Conservation (phyloP, 2,113 vertebrate genomes). For the Abramis brama region DNA sequence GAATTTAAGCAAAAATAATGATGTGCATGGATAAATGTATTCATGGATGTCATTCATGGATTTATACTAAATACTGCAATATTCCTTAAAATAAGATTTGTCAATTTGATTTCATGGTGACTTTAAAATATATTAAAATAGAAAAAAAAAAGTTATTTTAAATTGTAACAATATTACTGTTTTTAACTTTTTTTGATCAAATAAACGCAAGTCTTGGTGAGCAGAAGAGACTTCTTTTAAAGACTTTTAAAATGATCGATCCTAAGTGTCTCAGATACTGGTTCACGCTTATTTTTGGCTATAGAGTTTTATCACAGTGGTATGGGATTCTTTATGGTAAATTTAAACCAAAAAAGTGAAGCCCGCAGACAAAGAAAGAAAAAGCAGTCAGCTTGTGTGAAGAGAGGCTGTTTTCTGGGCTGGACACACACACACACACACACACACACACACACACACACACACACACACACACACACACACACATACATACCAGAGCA, state of each 20-base stretch:
- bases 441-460: neutral
- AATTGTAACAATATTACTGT: neutral
- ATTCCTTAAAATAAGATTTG: no score
- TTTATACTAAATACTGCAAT: no score
- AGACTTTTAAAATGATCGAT: neutral
- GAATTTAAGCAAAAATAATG: no score
- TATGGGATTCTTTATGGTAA: constrained; percentile 3
- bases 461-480: constrained; percentile 29
- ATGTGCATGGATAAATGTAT: no score
- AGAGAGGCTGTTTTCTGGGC: neutral
- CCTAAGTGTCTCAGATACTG: neutral
- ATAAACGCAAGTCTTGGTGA: neutral
- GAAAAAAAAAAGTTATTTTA: neutral
- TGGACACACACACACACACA: neutral
- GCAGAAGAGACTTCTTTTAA: neutral
- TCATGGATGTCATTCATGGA: no score
- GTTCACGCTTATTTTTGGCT: neutral
- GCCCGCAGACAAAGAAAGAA: neutral
- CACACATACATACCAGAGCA: constrained; percentile 44
- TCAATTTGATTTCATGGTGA: neutral
- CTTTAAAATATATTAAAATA: neutral
- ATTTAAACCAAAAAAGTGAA: neutral
- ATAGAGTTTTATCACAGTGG: neutral
- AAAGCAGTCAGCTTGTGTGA: constrained; percentile 20
- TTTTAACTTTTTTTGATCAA: neutral